These are phyloP conservation scores for Leptobrachium ailaonicum DNA, from an alignment of 2,113 vertebrate genomes.

Conservation along the genomic window DNA sequence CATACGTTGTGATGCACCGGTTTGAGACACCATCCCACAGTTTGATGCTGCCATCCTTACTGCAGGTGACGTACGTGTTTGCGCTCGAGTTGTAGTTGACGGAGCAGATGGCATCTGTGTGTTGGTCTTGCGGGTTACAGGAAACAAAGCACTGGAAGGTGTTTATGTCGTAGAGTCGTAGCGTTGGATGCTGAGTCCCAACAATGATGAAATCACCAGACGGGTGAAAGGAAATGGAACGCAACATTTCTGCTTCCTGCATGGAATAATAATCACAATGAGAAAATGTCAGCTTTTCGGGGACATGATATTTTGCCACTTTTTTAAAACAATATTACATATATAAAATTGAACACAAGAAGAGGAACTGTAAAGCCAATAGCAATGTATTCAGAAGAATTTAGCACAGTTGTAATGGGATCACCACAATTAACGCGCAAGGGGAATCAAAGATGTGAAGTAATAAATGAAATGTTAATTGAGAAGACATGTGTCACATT, in stretches of 20 bases:
- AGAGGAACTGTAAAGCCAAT: no score
- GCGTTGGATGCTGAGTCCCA: slow-evolving; percentile 93
- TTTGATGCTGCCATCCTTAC: slow-evolving; percentile 97
- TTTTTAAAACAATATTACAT: no score
- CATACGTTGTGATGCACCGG: slow-evolving; percentile 92
- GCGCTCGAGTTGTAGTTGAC: slow-evolving; percentile 90
- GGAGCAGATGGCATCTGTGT: slow-evolving; percentile 92
- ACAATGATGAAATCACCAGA: slow-evolving; percentile 95
- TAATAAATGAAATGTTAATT: no score
- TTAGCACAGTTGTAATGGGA: no score
- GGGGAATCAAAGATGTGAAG: no score
- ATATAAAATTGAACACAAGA: no score
- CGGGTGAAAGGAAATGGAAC: slow-evolving; percentile 95
- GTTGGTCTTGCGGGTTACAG: slow-evolving; percentile 94
- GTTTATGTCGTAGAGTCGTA: slow-evolving; percentile 94
- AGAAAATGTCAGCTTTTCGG: no score
- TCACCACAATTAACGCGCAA: no score
- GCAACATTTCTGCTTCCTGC: slow-evolving; percentile 96
- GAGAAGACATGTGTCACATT: no score
- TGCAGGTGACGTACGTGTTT: slow-evolving; percentile 94
- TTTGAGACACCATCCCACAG: slow-evolving; percentile 97
- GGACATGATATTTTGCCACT: no score
- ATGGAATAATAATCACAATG: background rate
- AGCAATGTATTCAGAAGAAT: no score
- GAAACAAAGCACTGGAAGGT: slow-evolving; percentile 98